Percentiles rank a stretch among this genome's conserved stretches.
Evolutionary conservation across 2,888 invertebrate genomes (phyloP).

Genomic region (Augiades crinisus): DNA sequence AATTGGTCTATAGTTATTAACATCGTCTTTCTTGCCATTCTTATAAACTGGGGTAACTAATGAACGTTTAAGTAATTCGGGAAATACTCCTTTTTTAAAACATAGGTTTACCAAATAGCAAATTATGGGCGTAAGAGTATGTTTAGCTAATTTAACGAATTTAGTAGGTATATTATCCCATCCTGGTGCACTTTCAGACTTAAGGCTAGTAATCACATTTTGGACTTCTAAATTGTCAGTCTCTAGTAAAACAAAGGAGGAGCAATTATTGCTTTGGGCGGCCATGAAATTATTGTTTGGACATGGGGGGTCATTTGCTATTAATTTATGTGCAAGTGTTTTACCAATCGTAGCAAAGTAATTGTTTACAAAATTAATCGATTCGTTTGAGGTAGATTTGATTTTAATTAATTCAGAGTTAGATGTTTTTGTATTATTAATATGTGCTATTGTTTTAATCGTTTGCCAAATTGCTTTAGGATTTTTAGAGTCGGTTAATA

Average conservation of each 20-base stretch:
- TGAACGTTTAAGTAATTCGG: not conserved
- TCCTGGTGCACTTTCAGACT: not conserved
- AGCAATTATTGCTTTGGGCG: too few relatives aligned
- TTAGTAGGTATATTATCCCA: constrained; percentile 8
- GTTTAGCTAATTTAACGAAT: not conserved
- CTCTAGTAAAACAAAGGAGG: not conserved
- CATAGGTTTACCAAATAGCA: not conserved
- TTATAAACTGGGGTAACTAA: constrained; percentile 7
- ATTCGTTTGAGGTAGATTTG: not conserved
- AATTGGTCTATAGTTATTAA: constrained; percentile 14
- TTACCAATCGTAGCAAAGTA: not conserved
- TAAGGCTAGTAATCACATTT: not conserved
- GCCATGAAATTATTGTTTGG: too few relatives aligned
- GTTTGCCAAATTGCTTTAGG: not conserved
- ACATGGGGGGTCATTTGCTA: too few relatives aligned
- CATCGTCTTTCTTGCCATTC: not conserved
- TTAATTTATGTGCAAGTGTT: not conserved
- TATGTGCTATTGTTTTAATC: not conserved
- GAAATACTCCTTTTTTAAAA: constrained; percentile 1
- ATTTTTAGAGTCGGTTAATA: not conserved
- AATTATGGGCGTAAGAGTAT: not conserved
- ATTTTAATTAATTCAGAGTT: not conserved
- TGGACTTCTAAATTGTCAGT: not conserved
- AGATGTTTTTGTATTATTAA: not conserved
- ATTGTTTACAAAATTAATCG: not conserved